Evolutionary conservation across 2,113 vertebrate genomes (phyloP).

Genomic region (Aplodontia rufa): DNA sequence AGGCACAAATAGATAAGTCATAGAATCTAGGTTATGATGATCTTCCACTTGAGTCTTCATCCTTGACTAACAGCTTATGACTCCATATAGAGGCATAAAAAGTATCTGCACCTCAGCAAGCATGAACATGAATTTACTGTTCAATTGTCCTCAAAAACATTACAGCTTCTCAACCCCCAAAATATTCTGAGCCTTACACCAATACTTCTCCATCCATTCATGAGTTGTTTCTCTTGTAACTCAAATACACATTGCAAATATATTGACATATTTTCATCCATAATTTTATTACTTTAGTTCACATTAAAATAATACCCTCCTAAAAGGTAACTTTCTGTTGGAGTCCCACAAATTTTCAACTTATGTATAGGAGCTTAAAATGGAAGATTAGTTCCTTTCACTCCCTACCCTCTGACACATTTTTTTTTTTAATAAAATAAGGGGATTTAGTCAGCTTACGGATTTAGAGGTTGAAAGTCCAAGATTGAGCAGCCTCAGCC

Average conservation of each 20-base stretch:
- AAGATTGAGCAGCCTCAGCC: not conserved
- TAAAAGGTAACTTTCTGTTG: not conserved
- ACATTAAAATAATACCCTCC: not conserved
- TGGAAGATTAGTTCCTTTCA: not conserved
- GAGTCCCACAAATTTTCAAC: not conserved
- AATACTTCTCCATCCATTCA: not conserved
- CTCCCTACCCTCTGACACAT: not conserved
- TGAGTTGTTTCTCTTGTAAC: not conserved
- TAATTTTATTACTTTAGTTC: not conserved
- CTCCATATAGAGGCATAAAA: not conserved
- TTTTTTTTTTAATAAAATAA: too few species aligned
- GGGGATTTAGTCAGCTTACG: not conserved
- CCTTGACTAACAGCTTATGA: not conserved
- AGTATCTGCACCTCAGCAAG: too few species aligned
- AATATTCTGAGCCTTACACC: too few species aligned
- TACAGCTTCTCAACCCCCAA: not conserved
- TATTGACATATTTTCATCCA: not conserved
- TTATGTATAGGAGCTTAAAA: not conserved
- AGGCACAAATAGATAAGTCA: not conserved
- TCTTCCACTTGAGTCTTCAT: not conserved
- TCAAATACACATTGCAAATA: not conserved
- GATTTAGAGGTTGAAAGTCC: not conserved
- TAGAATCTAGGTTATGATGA: not conserved
- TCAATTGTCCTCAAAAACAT: not conserved
- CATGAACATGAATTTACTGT: not conserved